Evolutionary conservation across 2,113 vertebrate genomes (phyloP), one percentile per base, ranked within the genome.

Genomic region (Poeciliopsis turrubarensis): DNA sequence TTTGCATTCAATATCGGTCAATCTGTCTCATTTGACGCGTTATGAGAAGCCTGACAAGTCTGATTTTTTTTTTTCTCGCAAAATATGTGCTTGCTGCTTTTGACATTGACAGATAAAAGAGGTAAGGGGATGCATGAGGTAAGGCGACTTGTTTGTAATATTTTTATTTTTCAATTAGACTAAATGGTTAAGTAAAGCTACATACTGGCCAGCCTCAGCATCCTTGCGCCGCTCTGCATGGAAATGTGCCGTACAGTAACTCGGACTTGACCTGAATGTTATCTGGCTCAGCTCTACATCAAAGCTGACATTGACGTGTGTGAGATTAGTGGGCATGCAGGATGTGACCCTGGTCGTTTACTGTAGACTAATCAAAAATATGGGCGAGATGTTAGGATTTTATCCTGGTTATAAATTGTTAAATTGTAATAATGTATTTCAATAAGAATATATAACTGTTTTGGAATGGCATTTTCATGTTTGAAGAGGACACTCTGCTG

Each of bases 241-340:
- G 68, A 86, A 84, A 82, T 80, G 79, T 82, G 78, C 77, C 69
- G 77, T 73, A 77, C 84, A 68, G 82, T 84, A 79, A 90, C 82
- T 90, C 88, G 87, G 88, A 89, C 86, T 90, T 93, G 92, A 92
- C 86, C 89, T 89, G 88, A 86, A 91, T 91, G 89, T 85, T 86
- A 85, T 89, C 86, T 83, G 83, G 88, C 85, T 88, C 10, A 65
- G 85, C 77, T 89, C 80, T 69, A 60, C 82, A 89, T 86, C 82
- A 89, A 77, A 87, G 86, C 86, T 81, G 77, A 37, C 78, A 77
- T 62, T 75, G 80, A 60, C 54, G 14, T 57, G 60, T 62, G 81
- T 54, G 85, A 60, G 72, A 6, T 63, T 73, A 19, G 78, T 54
- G 73, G 14, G 65, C 70, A 54, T 69, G 79, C 73, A 66, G 60